Percentiles rank a stretch among this genome's conserved stretches.
Evolutionary conservation across 2,113 vertebrate species (phyloP).

Genomic region (Eleginops maclovinus): DNA sequence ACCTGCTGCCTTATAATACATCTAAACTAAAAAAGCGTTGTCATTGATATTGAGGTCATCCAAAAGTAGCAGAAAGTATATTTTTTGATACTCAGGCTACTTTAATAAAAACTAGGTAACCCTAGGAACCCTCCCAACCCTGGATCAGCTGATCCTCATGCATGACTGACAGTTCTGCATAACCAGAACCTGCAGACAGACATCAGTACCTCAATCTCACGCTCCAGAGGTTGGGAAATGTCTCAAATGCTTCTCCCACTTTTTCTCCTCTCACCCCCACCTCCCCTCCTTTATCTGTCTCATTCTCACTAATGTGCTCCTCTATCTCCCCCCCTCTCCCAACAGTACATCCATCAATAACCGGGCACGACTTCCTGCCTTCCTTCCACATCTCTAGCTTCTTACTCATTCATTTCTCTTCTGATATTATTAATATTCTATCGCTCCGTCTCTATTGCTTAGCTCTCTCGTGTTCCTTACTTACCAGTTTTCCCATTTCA

Average conservation of each 20-base stretch:
- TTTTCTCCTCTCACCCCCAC: background rate
- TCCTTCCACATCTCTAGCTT: constrained; percentile 10
- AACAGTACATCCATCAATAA: constrained; percentile 43
- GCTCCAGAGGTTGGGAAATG: constrained; percentile 50
- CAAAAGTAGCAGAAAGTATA: too few relatives aligned
- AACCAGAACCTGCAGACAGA: constrained; percentile 35
- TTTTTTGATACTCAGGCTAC: too few relatives aligned
- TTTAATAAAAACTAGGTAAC: too few relatives aligned
- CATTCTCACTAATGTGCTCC: constrained; percentile 54
- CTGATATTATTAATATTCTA: constrained; percentile 25
- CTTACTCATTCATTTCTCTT: constrained; percentile 18
- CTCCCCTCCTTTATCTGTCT: constrained; percentile 45
- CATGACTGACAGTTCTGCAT: background rate
- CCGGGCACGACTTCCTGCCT: constrained; percentile 6
- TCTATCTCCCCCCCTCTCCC: constrained; percentile 36
- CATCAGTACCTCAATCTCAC: constrained; percentile 42
- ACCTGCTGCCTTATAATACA: too few relatives aligned
- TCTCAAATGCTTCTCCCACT: constrained; percentile 29
- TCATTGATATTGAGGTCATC: too few relatives aligned
- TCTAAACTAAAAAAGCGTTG: too few relatives aligned
- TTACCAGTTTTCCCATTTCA: constrained; percentile 1
- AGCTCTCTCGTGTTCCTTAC: background rate
- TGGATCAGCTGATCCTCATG: background rate
- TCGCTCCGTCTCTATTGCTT: constrained; percentile 3
- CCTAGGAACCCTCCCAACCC: too few relatives aligned